Evolutionary conservation across 1,140 invertebrate species (phyloP), one percentile per base, ranked within the genome.

Genomic region (Doryteuthis pealeii): DNA sequence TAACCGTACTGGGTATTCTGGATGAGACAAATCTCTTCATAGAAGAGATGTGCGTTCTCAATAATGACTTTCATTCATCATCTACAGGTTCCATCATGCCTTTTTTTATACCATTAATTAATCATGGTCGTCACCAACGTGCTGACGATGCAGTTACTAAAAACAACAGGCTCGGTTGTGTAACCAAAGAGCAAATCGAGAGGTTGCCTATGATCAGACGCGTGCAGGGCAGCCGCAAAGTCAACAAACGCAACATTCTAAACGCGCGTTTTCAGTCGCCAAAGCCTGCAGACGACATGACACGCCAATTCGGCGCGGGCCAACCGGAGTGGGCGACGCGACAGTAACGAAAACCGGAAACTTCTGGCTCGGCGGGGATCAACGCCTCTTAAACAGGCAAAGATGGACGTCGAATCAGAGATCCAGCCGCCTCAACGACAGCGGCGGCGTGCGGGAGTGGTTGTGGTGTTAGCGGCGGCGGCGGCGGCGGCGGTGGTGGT

Each of bases 101-200:
- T 78, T 99, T 99, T 88, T 97, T 97, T 89, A 96, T 98, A 77
- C 97, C 97, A 1, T 90, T 99, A 43, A 90, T n/a, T 93, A 22
- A 95, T 98, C 71, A 99, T 99, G 96, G 89, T 97, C 80, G 89
- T 96, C 45, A 97, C 96, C 10, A 98, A 98, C 83, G 92, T 94
- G 2, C 90, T 97, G 70, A 98, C 96, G 0, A 93, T 97, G 2
- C 90, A 93, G 62, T 80, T 86, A 43, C 74, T 88, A 35, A 82
- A 83, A 33, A 75, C n/a, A 81, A 35, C 84, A 86, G 74, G 82
- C 82, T 5, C 71, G 78, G 18, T 76, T 83, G 69, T 84, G 82
- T 73, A 70, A 75, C n/a, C 76, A 22, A 75, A 76, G 14, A 75
- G 72, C 14, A 78, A 15, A 73, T 80, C 26, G 81, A 83, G 32